Evolutionary conservation across 2,888 invertebrate genomes (phyloP).

Genomic region (Drosophila acutilabella): DNA sequence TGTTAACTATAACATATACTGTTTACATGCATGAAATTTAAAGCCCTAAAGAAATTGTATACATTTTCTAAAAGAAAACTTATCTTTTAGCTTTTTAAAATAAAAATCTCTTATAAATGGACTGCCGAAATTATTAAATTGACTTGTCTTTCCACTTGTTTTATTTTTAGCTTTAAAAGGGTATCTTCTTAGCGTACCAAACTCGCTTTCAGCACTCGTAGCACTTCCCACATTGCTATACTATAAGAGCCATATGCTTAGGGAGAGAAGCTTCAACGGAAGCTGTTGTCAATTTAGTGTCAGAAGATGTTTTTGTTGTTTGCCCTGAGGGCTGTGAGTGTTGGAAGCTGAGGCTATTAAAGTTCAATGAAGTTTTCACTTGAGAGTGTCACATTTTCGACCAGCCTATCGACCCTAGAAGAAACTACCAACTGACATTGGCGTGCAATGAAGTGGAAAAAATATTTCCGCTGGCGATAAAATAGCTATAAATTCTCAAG

Average conservation of each 20-base stretch:
- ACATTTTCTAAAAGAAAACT: no score
- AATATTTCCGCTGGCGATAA: conserved; percentile 73
- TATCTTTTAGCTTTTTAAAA: no score
- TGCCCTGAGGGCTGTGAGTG: conserved; percentile 39
- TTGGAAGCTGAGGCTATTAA: conserved; percentile 52
- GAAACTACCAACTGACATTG: conserved; percentile 26
- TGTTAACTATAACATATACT: neutral
- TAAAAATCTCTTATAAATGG: no score
- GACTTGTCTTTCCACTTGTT: no score
- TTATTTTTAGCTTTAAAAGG: neutral
- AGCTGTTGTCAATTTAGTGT: conserved; percentile 37
- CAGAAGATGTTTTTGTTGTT: conserved; percentile 38
- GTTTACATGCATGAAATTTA: neutral
- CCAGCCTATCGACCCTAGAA: conserved; percentile 26
- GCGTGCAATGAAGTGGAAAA: conserved; percentile 71
- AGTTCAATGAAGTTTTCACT: conserved; percentile 73
- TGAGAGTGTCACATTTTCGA: conserved; percentile 58
- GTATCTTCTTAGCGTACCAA: neutral
- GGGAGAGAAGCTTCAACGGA: conserved; percentile 35
- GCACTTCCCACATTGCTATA: neutral
- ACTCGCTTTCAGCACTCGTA: neutral
- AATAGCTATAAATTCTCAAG: conserved; percentile 73
- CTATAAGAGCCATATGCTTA: conserved; percentile 20
- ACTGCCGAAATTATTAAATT: no score
- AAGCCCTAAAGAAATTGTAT: no score